Conservation (phyloP, 2,113 vertebrate species). For the Buteo buteo region DNA sequence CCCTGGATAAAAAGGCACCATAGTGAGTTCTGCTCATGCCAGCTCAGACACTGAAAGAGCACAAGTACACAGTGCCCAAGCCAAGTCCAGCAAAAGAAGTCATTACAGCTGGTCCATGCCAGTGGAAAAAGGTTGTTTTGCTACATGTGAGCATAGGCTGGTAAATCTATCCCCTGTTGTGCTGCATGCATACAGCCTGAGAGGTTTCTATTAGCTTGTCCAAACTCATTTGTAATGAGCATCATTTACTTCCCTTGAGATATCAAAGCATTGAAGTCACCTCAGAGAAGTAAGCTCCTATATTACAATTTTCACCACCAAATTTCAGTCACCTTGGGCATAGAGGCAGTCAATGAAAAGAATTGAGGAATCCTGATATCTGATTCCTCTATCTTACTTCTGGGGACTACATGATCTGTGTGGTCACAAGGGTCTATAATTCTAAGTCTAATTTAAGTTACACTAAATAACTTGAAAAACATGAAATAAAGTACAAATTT, state of each 20-base stretch:
- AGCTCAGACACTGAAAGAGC: background rate
- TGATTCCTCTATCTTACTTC: background rate
- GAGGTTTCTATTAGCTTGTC: background rate
- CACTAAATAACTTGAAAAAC: background rate
- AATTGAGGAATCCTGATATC: background rate
- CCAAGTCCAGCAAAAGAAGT: background rate
- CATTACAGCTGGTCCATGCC: background rate
- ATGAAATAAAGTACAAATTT: background rate
- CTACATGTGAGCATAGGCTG: background rate
- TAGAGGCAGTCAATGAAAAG: background rate
- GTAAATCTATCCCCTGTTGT: background rate
- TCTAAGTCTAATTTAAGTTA: background rate
- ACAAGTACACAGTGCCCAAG: background rate
- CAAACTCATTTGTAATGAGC: background rate
- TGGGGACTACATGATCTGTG: background rate
- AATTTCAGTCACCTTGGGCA: background rate
- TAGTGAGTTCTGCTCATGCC: background rate
- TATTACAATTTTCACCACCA: background rate
- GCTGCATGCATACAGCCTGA: background rate
- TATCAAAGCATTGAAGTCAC: background rate
- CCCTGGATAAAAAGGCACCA: background rate
- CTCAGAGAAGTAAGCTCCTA: background rate
- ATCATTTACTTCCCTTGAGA: background rate
- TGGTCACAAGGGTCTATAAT: background rate
- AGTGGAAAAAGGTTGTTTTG: background rate